A percentile compares a stretch with the other conserved stretches of the same genome.
phyloP scores from a whole-genome alignment of 2,888 invertebrate species.

The Ditula angustiorana region DNA sequence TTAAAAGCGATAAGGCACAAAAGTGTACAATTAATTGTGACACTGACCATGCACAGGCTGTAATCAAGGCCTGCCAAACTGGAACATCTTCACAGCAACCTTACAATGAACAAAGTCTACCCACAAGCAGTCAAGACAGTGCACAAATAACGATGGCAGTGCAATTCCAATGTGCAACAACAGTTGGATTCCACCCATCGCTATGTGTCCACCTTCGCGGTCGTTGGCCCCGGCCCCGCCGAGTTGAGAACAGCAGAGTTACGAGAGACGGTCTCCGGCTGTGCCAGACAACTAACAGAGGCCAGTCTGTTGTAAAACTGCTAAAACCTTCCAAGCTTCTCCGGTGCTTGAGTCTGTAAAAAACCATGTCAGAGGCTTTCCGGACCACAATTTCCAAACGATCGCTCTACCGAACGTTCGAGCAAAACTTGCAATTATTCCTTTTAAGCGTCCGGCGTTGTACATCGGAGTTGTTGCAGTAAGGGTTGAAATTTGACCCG shows the following conservation, averaged over 20 bases:
- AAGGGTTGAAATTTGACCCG: slow-evolving; percentile 28
- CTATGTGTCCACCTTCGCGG: slow-evolving; percentile 71
- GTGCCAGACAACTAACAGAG: slow-evolving; percentile 70
- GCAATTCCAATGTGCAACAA: slow-evolving; percentile 78
- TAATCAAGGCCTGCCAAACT: neutral
- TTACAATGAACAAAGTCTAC: slow-evolving; percentile 36
- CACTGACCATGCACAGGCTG: too few relatives aligned
- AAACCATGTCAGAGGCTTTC: slow-evolving; percentile 49
- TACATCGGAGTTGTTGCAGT: slow-evolving; percentile 26
- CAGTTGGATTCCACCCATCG: slow-evolving; percentile 82
- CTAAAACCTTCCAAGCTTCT: slow-evolving; percentile 49
- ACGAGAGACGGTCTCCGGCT: slow-evolving; percentile 59
- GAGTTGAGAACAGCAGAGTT: slow-evolving; percentile 64
- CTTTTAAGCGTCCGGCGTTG: neutral
- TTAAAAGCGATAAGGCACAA: too few relatives aligned
- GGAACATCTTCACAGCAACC: slow-evolving; percentile 28
- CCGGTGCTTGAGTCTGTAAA: slow-evolving; percentile 56
- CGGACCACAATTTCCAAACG: slow-evolving; percentile 39
- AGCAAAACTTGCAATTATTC: neutral
- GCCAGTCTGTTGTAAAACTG: slow-evolving; percentile 69
- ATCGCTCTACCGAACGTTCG: neutral
- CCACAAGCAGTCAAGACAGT: slow-evolving; percentile 65
- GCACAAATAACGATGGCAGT: slow-evolving; percentile 80
- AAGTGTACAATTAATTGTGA: neutral
- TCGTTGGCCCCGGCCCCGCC: slow-evolving; percentile 52